These are phyloP conservation scores for Tuta absoluta DNA, from an alignment of 2,888 invertebrate species.

Conservation along the genomic window DNA sequence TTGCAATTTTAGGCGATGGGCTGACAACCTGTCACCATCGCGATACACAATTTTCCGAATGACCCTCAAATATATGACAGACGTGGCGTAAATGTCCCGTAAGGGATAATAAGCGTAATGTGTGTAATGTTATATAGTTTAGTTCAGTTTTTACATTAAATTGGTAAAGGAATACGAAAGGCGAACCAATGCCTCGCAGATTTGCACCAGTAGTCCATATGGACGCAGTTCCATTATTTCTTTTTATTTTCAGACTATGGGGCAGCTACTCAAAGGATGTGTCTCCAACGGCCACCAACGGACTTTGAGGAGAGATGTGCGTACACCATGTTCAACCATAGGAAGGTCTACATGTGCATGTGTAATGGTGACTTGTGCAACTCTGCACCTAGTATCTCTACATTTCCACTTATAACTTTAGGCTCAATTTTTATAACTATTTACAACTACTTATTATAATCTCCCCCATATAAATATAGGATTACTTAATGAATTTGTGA, in stretches of 20 bases:
- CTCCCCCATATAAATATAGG: slow-evolving; percentile 21
- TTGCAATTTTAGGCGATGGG: too few species aligned
- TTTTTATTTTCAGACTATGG: slow-evolving; percentile 86
- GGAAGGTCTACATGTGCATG: slow-evolving; percentile 94
- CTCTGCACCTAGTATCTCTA: slow-evolving; percentile 47
- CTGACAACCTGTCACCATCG: too few species aligned
- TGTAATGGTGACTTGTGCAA: slow-evolving; percentile 95
- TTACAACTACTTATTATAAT: slow-evolving; percentile 39
- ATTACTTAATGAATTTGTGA: slow-evolving; percentile 23
- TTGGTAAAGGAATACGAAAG: too few species aligned
- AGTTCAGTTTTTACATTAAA: too few species aligned
- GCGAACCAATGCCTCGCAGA: too few species aligned
- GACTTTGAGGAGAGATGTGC: slow-evolving; percentile 95
- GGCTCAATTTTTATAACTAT: slow-evolving; percentile 44
- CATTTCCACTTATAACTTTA: slow-evolving; percentile 43
- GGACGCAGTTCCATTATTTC: too few species aligned
- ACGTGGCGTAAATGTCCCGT: too few species aligned
- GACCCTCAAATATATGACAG: too few species aligned
- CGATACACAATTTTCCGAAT: too few species aligned
- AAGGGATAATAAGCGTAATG: too few species aligned
- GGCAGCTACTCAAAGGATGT: slow-evolving; percentile 92
- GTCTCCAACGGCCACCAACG: slow-evolving; percentile 92
- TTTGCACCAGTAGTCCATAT: too few species aligned
- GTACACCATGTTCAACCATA: slow-evolving; percentile 90
- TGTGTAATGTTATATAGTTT: too few species aligned